Conservation (phyloP, 2,797 vertebrate species). For the Steatocranus sp. region DNA sequence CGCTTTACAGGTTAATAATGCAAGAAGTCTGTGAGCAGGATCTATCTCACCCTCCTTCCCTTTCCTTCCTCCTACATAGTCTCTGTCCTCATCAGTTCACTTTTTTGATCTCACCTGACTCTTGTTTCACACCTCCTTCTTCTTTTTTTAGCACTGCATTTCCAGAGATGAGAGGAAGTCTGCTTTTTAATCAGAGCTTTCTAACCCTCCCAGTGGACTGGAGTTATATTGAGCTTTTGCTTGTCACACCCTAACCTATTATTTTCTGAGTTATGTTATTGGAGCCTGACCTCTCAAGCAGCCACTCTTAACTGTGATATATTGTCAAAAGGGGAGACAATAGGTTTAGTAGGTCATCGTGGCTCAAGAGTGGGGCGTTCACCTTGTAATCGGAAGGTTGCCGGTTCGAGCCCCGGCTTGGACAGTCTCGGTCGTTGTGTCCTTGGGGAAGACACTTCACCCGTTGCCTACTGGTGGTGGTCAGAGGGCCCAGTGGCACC, state of each 20-base stretch:
- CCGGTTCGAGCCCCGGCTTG: accelerated
- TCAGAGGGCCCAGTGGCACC: background rate
- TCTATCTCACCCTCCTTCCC: background rate
- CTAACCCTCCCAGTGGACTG: slow-evolving; percentile 2
- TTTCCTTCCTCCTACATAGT: background rate
- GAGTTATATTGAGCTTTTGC: slow-evolving; percentile 1
- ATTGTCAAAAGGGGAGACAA: background rate
- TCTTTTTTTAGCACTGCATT: background rate
- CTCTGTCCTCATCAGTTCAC: slow-evolving; percentile 31
- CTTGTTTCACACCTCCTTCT: slow-evolving; percentile 52
- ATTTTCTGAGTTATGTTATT: slow-evolving; percentile 38
- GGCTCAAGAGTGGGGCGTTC: accelerated
- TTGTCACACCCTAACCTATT: slow-evolving; percentile 1
- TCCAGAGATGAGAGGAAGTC: slow-evolving; percentile 28
- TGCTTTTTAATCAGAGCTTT: slow-evolving; percentile 50
- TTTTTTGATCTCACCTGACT: slow-evolving; percentile 55
- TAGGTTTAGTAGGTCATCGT: background rate
- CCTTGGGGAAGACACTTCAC: accelerated
- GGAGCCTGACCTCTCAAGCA: slow-evolving; percentile 17
- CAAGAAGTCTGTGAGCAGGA: background rate
- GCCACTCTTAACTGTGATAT: slow-evolving; percentile 11
- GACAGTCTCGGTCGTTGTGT: accelerated
- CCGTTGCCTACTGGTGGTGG: background rate
- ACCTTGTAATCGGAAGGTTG: accelerated
- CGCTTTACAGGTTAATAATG: slow-evolving; percentile 25